Percentiles rank a stretch among this genome's conserved stretches.
Evolutionary conservation across 2,888 invertebrate species (phyloP).

Genomic region (Thalpophila matura): DNA sequence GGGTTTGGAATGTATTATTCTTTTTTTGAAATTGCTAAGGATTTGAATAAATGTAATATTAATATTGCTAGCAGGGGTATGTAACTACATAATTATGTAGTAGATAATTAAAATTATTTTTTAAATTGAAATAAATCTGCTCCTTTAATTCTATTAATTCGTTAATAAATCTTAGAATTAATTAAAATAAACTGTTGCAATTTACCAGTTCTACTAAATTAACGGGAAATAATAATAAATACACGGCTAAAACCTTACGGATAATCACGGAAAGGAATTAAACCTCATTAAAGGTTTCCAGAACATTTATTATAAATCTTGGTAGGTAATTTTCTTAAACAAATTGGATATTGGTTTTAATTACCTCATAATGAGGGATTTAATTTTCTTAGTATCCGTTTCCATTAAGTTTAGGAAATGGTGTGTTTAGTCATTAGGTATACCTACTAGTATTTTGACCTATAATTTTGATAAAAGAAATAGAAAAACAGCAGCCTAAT

Average conservation of each 20-base stretch:
- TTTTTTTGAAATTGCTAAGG: not conserved
- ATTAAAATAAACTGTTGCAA: not conserved
- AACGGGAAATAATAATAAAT: conserved; percentile 13
- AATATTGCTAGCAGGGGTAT: no score
- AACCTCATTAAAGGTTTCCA: not conserved
- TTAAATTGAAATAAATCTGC: not conserved
- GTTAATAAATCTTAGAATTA: not conserved
- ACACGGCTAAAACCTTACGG: not conserved
- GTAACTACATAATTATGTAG: no score
- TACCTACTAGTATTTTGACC: no score
- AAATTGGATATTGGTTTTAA: not conserved
- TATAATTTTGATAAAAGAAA: no score
- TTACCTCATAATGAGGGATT: not conserved
- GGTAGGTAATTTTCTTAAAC: not conserved
- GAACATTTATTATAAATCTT: not conserved
- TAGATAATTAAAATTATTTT: not conserved
- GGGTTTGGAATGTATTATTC: not conserved
- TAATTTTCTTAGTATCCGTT: not conserved
- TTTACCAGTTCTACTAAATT: conserved; percentile 1
- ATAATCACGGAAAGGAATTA: conserved; percentile 1
- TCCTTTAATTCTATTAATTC: not conserved
- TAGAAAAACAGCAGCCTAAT: no score
- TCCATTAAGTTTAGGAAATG: not conserved
- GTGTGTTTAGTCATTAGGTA: no score
- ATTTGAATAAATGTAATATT: no score